phyloP scores from a whole-genome alignment of 1,140 invertebrate genomes.

The Bicyclus anynana region DNA sequence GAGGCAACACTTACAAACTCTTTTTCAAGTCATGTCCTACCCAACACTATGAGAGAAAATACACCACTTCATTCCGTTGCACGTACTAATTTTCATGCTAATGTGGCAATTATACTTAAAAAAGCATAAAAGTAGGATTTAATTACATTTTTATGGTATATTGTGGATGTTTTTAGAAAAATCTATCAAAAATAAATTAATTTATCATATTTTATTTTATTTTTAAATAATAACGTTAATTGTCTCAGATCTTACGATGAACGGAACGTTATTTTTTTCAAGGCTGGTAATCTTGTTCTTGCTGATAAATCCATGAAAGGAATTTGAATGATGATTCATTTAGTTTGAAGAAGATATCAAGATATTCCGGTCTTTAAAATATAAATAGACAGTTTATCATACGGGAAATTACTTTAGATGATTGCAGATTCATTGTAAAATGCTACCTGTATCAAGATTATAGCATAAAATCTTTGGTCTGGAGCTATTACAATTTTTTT shows the following conservation, averaged over 20 bases:
- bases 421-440: not conserved
- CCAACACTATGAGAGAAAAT: no score
- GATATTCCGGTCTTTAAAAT: not conserved
- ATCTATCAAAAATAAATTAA: no score
- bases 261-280: constrained; percentile 22
- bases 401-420: not conserved
- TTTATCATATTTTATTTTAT: no score
- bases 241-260: not conserved
- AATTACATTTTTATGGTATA: not conserved
- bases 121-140: not conserved
- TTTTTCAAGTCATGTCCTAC: no score
- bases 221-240: no score
- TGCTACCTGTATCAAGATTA: not conserved
- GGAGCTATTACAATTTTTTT: not conserved
- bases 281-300: constrained; percentile 29
- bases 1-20: no score
- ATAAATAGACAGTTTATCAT: not conserved
- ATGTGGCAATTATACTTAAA: not conserved
- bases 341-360: constrained; percentile 15
- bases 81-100: not conserved
- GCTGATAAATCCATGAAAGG: constrained; percentile 38
- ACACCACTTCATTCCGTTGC: not conserved
- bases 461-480: no score
- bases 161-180: no score
- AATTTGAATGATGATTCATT: constrained; percentile 51